Conservation (phyloP, 2,113 vertebrate species). For the Excalfactoria chinensis region DNA sequence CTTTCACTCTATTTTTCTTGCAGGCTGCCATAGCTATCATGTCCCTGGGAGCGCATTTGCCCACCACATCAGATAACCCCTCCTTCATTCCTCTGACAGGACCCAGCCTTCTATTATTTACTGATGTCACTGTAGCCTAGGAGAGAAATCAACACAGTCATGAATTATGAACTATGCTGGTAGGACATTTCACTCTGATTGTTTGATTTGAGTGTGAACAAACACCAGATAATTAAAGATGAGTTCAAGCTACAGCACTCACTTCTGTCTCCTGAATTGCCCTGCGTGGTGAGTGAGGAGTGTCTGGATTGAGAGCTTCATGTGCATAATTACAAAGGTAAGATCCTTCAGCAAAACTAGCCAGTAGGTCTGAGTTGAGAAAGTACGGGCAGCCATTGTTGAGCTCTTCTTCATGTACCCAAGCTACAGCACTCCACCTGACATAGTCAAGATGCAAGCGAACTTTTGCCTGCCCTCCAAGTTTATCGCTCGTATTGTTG, state of each 20-base stretch:
- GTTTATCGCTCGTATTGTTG: neutral
- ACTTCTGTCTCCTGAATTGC: neutral
- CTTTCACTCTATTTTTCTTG: conserved; percentile 21
- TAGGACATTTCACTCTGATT: neutral
- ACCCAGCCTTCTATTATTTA: conserved; percentile 54
- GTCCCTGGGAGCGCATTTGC: neutral
- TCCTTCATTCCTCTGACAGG: conserved; percentile 40
- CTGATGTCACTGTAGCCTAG: conserved; percentile 65
- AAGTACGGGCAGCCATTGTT: neutral
- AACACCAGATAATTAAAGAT: conserved; percentile 22
- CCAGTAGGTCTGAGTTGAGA: neutral
- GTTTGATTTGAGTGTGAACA: conserved; percentile 34
- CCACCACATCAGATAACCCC: conserved; percentile 4
- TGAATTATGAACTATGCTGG: conserved; percentile 41
- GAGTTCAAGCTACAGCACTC: neutral
- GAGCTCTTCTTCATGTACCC: neutral
- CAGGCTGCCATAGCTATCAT: neutral
- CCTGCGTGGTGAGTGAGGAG: neutral
- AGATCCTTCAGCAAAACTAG: neutral
- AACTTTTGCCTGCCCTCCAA: neutral
- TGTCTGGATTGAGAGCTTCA: neutral
- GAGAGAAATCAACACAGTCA: conserved; percentile 58
- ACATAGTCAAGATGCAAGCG: neutral
- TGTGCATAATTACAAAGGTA: neutral
- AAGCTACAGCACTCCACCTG: neutral